Evolutionary conservation across 1,140 invertebrate species (phyloP), one percentile per base, ranked within the genome.

Genomic region (Rhopalosiphum padi): DNA sequence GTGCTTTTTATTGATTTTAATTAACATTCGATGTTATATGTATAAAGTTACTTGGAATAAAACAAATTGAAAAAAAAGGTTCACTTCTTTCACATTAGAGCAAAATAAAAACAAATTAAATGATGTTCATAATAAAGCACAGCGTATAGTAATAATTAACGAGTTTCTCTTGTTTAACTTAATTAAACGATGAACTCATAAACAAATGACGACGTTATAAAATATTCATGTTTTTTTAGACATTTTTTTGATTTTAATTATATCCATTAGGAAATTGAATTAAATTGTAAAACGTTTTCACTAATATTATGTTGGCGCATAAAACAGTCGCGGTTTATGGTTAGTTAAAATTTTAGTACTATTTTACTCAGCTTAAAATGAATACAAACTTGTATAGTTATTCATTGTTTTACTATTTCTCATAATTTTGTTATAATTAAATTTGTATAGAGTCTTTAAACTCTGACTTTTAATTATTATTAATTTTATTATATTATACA

Each of bases 181-280:
- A 77, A 77, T 77, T 77, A 77, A 77, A 77, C 15, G 60, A 77
- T n/a, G 60, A 35, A n/a, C 60, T 77, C 60, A 35, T 77, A 77
- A 77, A 77, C 60, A 77, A 77, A 77, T 77, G 30, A 77, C 30
- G 60, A 77, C n/a, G 60, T 35, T 77, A 77, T n/a, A 77, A 77
- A 77, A 77, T 77, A 77, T 77, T 77, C 60, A n/a, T 77, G 60
- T n/a, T 77, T 77, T 77, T 60, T 25, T 68, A 68, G 60, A 68
- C 60, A n/a, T 77, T 77, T 77, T 60, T 77, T 77, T 77, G 60
- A 77, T 77, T 77, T 77, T 77, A 77, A 77, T 77, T 77, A 77
- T 77, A 77, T n/a, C 60, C 60, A n/a, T 68, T 68, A 68, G 30
- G 30, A 68, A 68, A 68, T 68, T 68, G 60, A 68, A 68, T 68